Evolutionary conservation across 1,140 invertebrate species (phyloP), one percentile per base, ranked within the genome.

Genomic region (Formica selysi): DNA sequence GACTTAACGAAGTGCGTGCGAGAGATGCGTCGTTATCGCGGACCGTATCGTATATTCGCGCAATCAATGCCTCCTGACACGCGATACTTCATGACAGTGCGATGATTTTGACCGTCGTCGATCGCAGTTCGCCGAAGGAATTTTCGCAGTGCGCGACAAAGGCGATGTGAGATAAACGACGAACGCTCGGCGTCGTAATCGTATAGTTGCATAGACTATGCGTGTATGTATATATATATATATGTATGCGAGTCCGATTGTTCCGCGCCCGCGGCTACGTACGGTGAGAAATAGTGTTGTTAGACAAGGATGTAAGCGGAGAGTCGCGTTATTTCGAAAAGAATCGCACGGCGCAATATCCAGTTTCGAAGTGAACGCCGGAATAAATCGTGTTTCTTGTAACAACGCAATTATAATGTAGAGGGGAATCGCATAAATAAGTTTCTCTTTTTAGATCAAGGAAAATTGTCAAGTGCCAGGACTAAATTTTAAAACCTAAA

Each of bases 11-110:
- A 73, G 79, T 74, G 38, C 57, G 22, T 3, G 38, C 67, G 79
- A 59, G 79, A 59, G 11, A 38, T 73, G 67, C 67, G 26, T 73
- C 67, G 26, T 73, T 73, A 81, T 81, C 65, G 65, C 22, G 32
- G 2, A 0, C 19, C 16, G 48, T 54, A 8, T 32, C 11, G 32
- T 7, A 36, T 8, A 67, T 41, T 36, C 38, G 32, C 19, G 79
- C 26, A 59, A 81, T 81, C 68, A 38, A 74, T 62, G n/a, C 13
- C 32, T 41, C 38, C n/a, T 19, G 29, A 65, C 76, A 10, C 64
- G 62, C n/a, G 54, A 51, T 51, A 51, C 48, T 51, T 51, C 16
- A 16, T 51, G 48, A 62, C 54, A n/a, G 11, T 36, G 54, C 26
- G 68, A 71, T 29, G 76, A 51, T 51, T 79, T 64, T 5, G 3